Percentiles rank a stretch among this genome's conserved stretches.
Conservation (phyloP, 2,797 vertebrate species). For the Octomys mimax region DNA sequence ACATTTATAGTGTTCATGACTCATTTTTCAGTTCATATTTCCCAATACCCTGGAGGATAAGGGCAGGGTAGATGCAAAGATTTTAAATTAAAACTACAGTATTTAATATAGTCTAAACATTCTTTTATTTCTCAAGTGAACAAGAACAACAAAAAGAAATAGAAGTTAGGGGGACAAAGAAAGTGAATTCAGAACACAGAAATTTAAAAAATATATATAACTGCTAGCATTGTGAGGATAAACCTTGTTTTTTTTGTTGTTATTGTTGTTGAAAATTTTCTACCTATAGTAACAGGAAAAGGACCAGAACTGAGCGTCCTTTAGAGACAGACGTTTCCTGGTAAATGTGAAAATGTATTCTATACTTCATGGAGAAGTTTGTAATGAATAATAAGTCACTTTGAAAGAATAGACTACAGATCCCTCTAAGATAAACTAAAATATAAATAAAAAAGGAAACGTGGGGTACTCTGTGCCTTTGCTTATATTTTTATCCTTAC, state of each 20-base stretch:
- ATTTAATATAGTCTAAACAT: constrained; percentile 51
- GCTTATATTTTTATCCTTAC: not conserved
- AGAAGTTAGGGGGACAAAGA: not conserved
- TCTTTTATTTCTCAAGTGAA: constrained; percentile 24
- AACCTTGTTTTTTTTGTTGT: not conserved
- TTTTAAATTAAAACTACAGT: constrained; percentile 15
- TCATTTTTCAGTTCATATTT: constrained; percentile 35
- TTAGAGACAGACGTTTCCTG: constrained; percentile 19
- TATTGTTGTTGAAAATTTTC: constrained; percentile 59
- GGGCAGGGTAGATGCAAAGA: not conserved
- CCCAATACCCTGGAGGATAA: not conserved
- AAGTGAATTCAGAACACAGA: not conserved
- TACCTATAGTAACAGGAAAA: constrained; percentile 64
- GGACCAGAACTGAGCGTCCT: not conserved
- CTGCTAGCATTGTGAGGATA: constrained; percentile 15
- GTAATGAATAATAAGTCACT: constrained; percentile 63
- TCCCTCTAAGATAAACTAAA: constrained; percentile 63
- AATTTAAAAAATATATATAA: constrained; percentile 17
- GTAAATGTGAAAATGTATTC: constrained; percentile 55
- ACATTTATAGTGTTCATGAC: not conserved
- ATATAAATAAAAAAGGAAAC: constrained; percentile 72
- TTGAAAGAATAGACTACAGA: constrained; percentile 57
- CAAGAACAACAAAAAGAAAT: not conserved
- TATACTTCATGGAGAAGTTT: constrained; percentile 39
- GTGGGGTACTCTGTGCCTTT: not conserved